phyloP scores from a whole-genome alignment of 2,888 invertebrate species.

The Tridacna gigas region DNA sequence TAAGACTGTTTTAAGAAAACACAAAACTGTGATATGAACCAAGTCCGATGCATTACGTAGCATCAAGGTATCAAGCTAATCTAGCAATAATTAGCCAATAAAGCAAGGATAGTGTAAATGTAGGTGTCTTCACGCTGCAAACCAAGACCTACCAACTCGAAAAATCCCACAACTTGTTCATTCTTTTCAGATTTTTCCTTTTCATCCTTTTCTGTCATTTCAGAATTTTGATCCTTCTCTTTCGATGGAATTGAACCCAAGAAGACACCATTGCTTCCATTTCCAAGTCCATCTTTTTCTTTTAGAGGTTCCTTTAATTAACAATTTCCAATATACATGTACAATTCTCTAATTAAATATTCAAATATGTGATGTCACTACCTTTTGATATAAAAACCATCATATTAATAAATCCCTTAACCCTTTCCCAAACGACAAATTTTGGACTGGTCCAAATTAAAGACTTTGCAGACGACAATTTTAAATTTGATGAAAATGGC shows the following conservation, averaged over 20 bases:
- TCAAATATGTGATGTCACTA: too few relatives aligned
- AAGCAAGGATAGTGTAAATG: neutral
- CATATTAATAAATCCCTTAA: neutral
- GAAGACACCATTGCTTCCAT: neutral
- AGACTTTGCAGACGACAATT: too few relatives aligned
- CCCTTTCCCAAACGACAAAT: neutral
- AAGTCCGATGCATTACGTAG: too few relatives aligned
- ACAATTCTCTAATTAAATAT: too few relatives aligned
- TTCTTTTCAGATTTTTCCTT: constrained; percentile 63
- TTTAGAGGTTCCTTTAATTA: constrained; percentile 21
- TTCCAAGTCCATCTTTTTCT: constrained; percentile 16
- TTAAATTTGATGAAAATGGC: too few relatives aligned
- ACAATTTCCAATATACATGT: neutral
- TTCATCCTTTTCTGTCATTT: constrained; percentile 25
- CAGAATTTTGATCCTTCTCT: constrained; percentile 6
- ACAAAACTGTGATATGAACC: too few relatives aligned
- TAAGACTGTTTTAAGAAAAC: too few relatives aligned
- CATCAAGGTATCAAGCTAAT: too few relatives aligned
- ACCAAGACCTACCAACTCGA: constrained; percentile 70
- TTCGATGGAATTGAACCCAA: constrained; percentile 6
- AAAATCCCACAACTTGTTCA: constrained; percentile 68
- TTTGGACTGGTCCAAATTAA: too few relatives aligned
- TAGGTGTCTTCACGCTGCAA: neutral
- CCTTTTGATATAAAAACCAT: too few relatives aligned
- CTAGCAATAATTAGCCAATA: neutral